Evolutionary conservation across 2,888 invertebrate species (phyloP).

Genomic region (Bimastos eiseni): DNA sequence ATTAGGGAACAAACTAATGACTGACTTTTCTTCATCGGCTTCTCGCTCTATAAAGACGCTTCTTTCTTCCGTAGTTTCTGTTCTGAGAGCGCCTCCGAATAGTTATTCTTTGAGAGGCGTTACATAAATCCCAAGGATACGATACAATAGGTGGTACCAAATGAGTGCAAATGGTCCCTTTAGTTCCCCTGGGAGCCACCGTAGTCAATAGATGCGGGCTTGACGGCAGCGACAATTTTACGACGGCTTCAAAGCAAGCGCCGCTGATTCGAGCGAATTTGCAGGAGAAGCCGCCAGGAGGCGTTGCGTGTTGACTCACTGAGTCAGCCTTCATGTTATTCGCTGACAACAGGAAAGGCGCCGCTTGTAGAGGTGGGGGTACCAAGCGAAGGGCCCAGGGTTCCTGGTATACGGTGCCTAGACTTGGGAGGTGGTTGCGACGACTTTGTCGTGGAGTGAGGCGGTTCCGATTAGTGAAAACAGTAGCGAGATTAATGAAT

Average conservation of each 20-base stretch:
- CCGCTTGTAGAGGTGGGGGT: not conserved
- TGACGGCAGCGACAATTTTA: not conserved
- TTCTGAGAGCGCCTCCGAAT: no score
- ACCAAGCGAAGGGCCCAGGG: not conserved
- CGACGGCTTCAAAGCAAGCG: not conserved
- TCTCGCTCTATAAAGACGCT: no score
- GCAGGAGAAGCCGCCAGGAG: not conserved
- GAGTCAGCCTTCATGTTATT: not conserved
- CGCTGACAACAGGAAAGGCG: not conserved
- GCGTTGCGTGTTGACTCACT: not conserved
- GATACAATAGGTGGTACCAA: no score
- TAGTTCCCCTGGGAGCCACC: not conserved
- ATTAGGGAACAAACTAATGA: no score
- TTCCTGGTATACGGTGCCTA: not conserved
- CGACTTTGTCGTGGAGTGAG: not conserved
- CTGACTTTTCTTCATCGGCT: no score
- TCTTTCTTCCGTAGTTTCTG: no score
- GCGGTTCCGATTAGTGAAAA: not conserved
- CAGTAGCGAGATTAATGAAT: not conserved
- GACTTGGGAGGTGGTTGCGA: not conserved
- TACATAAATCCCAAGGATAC: no score
- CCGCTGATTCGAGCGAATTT: slow-evolving; percentile 6
- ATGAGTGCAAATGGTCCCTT: not conserved
- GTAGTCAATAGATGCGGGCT: not conserved
- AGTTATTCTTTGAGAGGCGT: no score